These are phyloP conservation scores for Sphenodon punctatus DNA, from an alignment of 2,797 vertebrate genomes.

Conservation along the genomic window DNA sequence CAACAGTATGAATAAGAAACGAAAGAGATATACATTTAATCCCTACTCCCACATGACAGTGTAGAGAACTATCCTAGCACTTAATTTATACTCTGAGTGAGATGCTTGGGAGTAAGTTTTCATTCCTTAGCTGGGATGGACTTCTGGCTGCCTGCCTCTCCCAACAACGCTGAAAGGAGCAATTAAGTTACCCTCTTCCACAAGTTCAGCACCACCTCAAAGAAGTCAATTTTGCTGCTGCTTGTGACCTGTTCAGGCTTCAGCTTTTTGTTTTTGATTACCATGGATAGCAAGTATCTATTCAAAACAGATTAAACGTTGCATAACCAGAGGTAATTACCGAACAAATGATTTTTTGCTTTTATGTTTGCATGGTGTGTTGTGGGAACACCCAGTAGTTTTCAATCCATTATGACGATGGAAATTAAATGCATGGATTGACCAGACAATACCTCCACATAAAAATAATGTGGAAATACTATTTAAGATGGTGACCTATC, in stretches of 20 bases:
- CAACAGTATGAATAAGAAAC: not conserved
- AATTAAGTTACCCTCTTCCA: conserved; percentile 21
- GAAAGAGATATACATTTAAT: not conserved
- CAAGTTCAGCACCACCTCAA: conserved; percentile 23
- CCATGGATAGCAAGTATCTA: not conserved
- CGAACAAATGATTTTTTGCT: not conserved
- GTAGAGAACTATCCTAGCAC: not conserved
- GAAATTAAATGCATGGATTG: not conserved
- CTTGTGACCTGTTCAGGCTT: not conserved
- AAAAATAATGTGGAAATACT: not conserved
- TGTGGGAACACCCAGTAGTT: not conserved
- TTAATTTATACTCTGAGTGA: conserved; percentile 30
- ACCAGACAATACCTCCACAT: not conserved
- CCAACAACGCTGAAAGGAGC: conserved; percentile 20
- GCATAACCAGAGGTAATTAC: not conserved
- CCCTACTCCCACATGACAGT: not conserved
- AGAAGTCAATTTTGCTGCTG: not conserved
- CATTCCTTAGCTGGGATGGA: not conserved
- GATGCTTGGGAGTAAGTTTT: conserved; percentile 19
- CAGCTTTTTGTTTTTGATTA: not conserved
- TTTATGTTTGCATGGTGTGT: not conserved
- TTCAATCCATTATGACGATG: not conserved
- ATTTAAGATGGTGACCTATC: not conserved
- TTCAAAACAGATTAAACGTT: not conserved
- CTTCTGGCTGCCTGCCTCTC: conserved; percentile 19